phyloP scores from a whole-genome alignment of 2,113 vertebrate species.

The Lophotis ruficrista region DNA sequence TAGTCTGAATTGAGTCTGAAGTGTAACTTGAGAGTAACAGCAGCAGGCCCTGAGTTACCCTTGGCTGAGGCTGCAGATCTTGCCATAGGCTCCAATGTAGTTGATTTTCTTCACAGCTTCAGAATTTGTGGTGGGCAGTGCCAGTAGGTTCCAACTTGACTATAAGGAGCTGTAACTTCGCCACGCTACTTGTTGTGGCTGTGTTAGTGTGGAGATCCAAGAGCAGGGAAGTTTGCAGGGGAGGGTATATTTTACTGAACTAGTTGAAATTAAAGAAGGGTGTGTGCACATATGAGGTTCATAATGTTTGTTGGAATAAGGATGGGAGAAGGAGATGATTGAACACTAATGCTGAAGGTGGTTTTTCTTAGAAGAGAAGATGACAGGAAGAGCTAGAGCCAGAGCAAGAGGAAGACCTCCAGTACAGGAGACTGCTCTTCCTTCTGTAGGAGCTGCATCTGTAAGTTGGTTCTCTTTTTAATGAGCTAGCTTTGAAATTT shows the following conservation, averaged over 20 bases:
- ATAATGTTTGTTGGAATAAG: not conserved
- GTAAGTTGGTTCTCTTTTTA: constrained; percentile 72
- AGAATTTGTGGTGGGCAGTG: not conserved
- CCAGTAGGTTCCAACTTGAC: accelerated
- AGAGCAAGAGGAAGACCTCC: constrained; percentile 83
- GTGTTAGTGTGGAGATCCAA: not conserved
- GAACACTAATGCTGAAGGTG: not conserved
- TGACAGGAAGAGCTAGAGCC: constrained; percentile 87
- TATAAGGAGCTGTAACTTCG: not conserved
- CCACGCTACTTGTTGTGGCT: accelerated
- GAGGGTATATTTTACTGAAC: not conserved
- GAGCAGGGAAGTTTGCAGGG: not conserved
- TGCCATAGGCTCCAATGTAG: accelerated
- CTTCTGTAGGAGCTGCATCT: constrained; percentile 34
- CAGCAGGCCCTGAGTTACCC: accelerated
- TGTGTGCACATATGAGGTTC: no score
- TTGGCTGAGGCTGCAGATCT: not conserved
- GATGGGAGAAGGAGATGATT: not conserved
- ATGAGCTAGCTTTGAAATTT: not conserved
- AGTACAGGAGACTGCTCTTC: constrained; percentile 52
- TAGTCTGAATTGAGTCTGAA: accelerated
- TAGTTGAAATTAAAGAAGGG: not conserved
- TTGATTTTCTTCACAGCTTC: accelerated
- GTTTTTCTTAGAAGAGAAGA: constrained; percentile 37
- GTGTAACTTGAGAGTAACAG: accelerated